These are phyloP conservation scores for Orthonychiurus folsomi DNA, from an alignment of 2,888 invertebrate species.

Conservation along the genomic window DNA sequence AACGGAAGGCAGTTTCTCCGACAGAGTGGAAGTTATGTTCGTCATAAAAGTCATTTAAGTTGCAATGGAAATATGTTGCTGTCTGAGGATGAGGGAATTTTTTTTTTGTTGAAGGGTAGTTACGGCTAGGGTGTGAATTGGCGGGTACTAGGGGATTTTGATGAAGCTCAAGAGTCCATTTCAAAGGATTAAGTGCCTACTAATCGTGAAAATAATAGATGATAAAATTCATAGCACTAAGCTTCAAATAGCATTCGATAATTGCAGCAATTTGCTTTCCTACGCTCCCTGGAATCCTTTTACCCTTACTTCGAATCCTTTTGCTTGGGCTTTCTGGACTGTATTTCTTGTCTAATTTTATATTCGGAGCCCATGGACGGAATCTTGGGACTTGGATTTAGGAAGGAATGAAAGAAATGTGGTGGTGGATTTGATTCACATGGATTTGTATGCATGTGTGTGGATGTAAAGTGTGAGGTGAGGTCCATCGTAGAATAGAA, in stretches of 20 bases:
- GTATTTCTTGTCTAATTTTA: too few relatives aligned
- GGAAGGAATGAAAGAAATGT: too few relatives aligned
- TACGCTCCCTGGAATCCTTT: not conserved
- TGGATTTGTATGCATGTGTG: not conserved
- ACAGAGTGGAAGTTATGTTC: not conserved
- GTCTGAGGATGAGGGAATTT: not conserved
- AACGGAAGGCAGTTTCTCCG: not conserved
- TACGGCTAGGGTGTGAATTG: too few relatives aligned
- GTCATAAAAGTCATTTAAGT: slow-evolving; percentile 1
- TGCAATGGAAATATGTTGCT: not conserved
- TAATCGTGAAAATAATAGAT: slow-evolving; percentile 11
- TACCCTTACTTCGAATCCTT: not conserved
- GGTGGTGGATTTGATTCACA: too few relatives aligned
- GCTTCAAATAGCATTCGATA: slow-evolving; percentile 9
- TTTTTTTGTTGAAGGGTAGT: not conserved
- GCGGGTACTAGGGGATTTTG: not conserved
- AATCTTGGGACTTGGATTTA: too few relatives aligned
- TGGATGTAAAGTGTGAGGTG: not conserved
- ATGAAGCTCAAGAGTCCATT: not conserved
- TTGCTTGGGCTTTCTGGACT: not conserved
- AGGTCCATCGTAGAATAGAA: not conserved
- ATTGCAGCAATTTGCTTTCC: slow-evolving; percentile 9
- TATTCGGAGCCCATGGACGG: too few relatives aligned
- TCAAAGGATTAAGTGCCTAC: slow-evolving; percentile 12
- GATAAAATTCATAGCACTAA: slow-evolving; percentile 12